A percentile compares a stretch with the other conserved stretches of the same genome.
Conservation (phyloP, 2,888 invertebrate genomes). For the Fabriciana adippe region DNA sequence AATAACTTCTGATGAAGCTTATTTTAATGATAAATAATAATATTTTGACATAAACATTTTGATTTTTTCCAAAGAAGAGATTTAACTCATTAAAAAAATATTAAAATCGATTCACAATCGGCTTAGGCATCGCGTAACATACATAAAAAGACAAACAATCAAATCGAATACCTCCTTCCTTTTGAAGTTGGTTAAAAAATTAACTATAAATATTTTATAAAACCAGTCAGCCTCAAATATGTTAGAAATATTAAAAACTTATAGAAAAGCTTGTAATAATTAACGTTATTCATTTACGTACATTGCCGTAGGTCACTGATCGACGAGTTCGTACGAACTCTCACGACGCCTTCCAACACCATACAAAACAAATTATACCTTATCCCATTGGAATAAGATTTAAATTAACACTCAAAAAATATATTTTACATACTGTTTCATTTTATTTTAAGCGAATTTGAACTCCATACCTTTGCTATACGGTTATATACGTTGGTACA, state of each 20-base stretch:
- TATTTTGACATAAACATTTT: too few species aligned
- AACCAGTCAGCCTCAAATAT: background rate
- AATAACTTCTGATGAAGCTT: too few species aligned
- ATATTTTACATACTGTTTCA: conserved; percentile 8
- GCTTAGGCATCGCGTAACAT: too few species aligned
- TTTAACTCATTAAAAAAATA: too few species aligned
- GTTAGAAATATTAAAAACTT: background rate
- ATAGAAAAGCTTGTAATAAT: conserved; percentile 19
- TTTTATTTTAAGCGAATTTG: conserved; percentile 20
- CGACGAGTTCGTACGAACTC: conserved; percentile 42
- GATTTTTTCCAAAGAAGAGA: too few species aligned
- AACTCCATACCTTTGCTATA: conserved; percentile 1
- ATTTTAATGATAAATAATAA: too few species aligned
- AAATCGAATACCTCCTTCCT: too few species aligned
- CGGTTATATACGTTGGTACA: background rate
- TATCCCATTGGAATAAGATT: background rate
- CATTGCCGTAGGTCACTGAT: conserved; percentile 67
- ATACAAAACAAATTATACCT: conserved; percentile 41
- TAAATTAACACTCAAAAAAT: background rate
- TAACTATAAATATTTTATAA: too few species aligned
- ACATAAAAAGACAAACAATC: too few species aligned
- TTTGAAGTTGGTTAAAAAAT: too few species aligned
- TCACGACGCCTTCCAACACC: conserved; percentile 51
- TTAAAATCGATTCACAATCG: too few species aligned
- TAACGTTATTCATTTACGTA: conserved; percentile 38